Conservation (phyloP, 1,140 invertebrate genomes). For the Chrysopa pallens region DNA sequence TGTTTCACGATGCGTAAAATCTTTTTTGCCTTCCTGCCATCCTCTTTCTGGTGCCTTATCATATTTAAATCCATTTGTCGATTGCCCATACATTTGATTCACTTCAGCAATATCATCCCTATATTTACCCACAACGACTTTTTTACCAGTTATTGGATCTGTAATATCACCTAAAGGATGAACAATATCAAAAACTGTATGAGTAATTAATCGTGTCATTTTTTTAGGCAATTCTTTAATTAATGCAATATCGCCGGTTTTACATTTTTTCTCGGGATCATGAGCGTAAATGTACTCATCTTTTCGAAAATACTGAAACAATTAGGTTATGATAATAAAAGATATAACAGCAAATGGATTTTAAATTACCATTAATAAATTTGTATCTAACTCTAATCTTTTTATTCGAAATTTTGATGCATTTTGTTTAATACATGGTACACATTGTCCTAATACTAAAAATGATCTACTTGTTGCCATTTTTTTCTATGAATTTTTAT, state of each 20-base stretch:
- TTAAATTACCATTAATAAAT: slow-evolving; percentile 44
- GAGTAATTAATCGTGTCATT: slow-evolving; percentile 56
- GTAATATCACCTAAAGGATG: slow-evolving; percentile 65
- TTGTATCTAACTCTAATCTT: slow-evolving; percentile 44
- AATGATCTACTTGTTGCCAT: slow-evolving; percentile 10
- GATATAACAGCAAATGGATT: slow-evolving; percentile 1
- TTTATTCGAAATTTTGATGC: slow-evolving; percentile 56
- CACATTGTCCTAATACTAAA: slow-evolving; percentile 46
- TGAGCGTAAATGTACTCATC: slow-evolving; percentile 49
- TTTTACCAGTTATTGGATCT: slow-evolving; percentile 67
- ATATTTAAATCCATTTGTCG: slow-evolving; percentile 50
- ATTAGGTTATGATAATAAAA: slow-evolving; percentile 3
- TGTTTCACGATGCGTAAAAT: slow-evolving; percentile 56
- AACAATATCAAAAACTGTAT: slow-evolving; percentile 59
- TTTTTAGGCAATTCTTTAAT: slow-evolving; percentile 52
- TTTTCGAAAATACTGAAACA: slow-evolving; percentile 57
- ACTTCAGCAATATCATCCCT: slow-evolving; percentile 53
- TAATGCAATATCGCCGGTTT: slow-evolving; percentile 64
- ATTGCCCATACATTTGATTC: slow-evolving; percentile 50
- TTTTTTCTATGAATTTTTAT: no score
- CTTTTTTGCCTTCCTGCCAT: slow-evolving; percentile 59
- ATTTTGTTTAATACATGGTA: slow-evolving; percentile 52
- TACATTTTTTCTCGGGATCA: slow-evolving; percentile 58
- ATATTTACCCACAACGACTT: slow-evolving; percentile 47
- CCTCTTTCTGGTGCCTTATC: slow-evolving; percentile 57